Evolutionary conservation across 1,140 invertebrate genomes (phyloP), one percentile per base, ranked within the genome.

Genomic region (Drosophila sp.): DNA sequence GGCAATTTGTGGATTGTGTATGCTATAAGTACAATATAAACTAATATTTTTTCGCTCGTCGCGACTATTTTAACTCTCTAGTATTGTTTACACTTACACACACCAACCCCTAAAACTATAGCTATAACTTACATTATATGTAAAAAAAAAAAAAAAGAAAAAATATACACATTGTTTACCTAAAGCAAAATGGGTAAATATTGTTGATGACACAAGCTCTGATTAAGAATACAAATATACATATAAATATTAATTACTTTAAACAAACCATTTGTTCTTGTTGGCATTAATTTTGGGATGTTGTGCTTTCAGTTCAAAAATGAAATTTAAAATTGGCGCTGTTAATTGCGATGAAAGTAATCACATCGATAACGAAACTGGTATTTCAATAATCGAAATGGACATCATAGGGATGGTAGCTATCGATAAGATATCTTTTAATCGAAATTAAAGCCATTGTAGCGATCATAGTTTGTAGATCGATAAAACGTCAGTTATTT

Each of bases 71-170:
- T 41, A 50, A 41, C 43, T 25, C 21, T 45, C 36, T 69, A 62
- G 66, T 62, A 69, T 69, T 69, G 50, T 72, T 57, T 72, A 16
- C 43, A 66, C 1, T n/a, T 41, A 58, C n/a, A 45, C 21, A 34
- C 29, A 51, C 5, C 46, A 11, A 36, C 11, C 11, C 3, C 14
- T n/a, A 32, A n/a, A n/a, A 50, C 29, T 50, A 50, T 50, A n/a
- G 7, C 36, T 56, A 16, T 46, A 29, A 48, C 36, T 29, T 62
- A 51, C 41, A 65, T 48, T 32, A 67, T 48, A 61, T 54, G 54
- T 61, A 41, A 36, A 32, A 9, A 6, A 51, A 4, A 14, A 29
- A 34, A 13, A 7, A 38, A 27, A 43, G 41, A 16, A 43, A 43
- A n/a, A 18, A 14, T 51, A 21, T 6, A 21, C 8, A 50, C n/a